Evolutionary conservation across 2,113 vertebrate genomes (phyloP), one percentile per base, ranked within the genome.

Genomic region (Stegostoma tigrinum): DNA sequence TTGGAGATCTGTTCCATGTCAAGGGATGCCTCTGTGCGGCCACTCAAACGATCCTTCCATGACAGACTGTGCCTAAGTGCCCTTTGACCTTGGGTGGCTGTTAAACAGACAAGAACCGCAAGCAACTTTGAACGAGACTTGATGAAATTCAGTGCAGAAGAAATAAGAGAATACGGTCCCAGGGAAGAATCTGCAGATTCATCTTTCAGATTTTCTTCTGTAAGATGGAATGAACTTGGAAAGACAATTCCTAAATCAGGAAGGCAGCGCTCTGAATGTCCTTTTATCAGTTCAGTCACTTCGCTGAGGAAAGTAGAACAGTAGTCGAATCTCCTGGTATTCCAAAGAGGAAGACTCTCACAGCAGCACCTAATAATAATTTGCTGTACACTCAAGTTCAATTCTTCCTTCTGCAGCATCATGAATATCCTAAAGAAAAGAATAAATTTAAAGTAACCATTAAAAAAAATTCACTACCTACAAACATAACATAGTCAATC

Each of bases 331-430:
- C 97, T 96, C 67, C 96, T 96, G 95, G 96, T 96, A 34, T 96
- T 96, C 97, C 98, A 99, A 67, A 99, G 96, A 2, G 97, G 97
- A 95, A 99, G 97, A 75, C 97, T 96, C 78, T 98, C 98, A 96
- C 99, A 99, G 97, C 99, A 99, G 96, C 97, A 98, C 96, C 97
- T 97, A 86, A 99, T 96, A 38, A 99, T 98, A 96, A 99, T 98
- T 96, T 99, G 97, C 94, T 98, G 98, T 94, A 99, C 97, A 78
- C 98, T 99, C 90, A 99, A 96, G 12, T 96, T 97, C 96, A 99
- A 97, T 1, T 97, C 97, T 96, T 99, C 98, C 96, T 97, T 98
- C 96, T 98, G 97, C 96, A 99, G 94, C 52, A 95, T 19, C 67
- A 45, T 30, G 27, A 95, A 95, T 80, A 95, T 5, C 80, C 86